These are phyloP conservation scores for Danio albolineatus DNA, from an alignment of 2,797 vertebrate species.

Conservation along the genomic window DNA sequence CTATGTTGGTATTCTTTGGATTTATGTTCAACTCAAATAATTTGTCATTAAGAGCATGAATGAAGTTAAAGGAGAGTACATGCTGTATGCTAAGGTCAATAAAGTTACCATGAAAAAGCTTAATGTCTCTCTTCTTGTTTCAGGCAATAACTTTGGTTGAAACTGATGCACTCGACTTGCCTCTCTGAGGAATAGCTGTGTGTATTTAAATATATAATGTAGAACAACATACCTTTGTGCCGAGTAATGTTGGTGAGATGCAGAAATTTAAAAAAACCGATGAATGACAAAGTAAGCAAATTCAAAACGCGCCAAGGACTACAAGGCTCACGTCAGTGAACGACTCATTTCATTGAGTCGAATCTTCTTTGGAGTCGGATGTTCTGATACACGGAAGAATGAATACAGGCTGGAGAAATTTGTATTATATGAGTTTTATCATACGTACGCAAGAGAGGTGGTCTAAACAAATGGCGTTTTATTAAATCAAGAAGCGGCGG, in stretches of 20 bases:
- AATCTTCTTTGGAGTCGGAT: neutral
- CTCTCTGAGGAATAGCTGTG: neutral
- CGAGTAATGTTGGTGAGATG: neutral
- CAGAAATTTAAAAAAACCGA: neutral
- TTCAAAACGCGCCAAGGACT: neutral
- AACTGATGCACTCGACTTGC: neutral
- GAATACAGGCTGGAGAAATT: too few relatives aligned
- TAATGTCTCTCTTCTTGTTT: conserved; percentile 11
- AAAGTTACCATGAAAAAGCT: conserved; percentile 85
- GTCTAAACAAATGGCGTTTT: neutral
- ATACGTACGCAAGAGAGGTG: neutral
- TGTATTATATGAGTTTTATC: neutral
- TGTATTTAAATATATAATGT: neutral
- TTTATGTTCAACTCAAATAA: conserved; percentile 32
- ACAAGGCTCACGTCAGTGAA: neutral
- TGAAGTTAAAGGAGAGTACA: conserved; percentile 79
- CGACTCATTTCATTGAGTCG: neutral
- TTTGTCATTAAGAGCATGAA: conserved; percentile 57
- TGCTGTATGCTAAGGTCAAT: conserved; percentile 81
- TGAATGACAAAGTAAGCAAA: neutral
- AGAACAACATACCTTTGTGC: neutral
- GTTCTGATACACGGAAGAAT: neutral
- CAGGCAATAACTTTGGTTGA: neutral
- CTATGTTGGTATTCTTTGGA: conserved; percentile 9
- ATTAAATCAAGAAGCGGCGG: neutral